A percentile compares a stretch with the other conserved stretches of the same genome.
Conservation (phyloP, 2,888 invertebrate genomes). For the Drosophila tripunctata region DNA sequence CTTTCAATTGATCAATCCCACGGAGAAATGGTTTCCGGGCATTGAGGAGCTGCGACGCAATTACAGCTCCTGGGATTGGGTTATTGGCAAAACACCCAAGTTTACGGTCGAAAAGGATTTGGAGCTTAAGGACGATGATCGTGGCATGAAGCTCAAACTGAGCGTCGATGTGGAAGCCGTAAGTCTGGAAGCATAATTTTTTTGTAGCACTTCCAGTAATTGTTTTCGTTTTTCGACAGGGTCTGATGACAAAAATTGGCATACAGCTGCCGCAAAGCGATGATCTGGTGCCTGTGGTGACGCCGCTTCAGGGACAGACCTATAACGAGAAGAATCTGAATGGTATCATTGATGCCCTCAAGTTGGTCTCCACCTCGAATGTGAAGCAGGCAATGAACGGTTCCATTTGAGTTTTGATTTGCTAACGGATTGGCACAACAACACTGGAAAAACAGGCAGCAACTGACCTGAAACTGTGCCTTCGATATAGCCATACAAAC, state of each 20-base stretch:
- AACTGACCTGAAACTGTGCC: conserved; percentile 2
- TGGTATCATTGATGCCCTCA: conserved; percentile 82
- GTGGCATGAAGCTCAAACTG: conserved; percentile 86
- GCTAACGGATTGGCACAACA: conserved; percentile 6
- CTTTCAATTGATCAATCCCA: conserved; percentile 93
- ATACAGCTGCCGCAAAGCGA: conserved; percentile 81
- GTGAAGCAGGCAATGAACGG: conserved; percentile 84
- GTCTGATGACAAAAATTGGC: conserved; percentile 82
- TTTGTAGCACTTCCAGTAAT: too few species aligned
- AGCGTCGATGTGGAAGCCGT: conserved; percentile 85
- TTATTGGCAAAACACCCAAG: conserved; percentile 93
- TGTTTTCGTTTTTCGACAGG: too few species aligned
- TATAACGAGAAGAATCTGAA: conserved; percentile 83
- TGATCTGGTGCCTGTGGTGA: conserved; percentile 83
- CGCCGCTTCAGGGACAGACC: conserved; percentile 80
- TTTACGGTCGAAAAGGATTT: conserved; percentile 88
- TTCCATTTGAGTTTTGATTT: conserved; percentile 63
- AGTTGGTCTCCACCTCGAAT: conserved; percentile 83
- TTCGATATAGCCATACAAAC: conserved; percentile 15
- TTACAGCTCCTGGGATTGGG: conserved; percentile 94
- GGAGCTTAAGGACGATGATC: conserved; percentile 85
- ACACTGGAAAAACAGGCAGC: neutral
- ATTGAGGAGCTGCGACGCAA: conserved; percentile 89
- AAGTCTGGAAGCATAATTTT: too few species aligned
- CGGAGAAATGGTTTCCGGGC: conserved; percentile 94